These are phyloP conservation scores for Lytechinus variegatus DNA, from an alignment of 35 echinoderm and acorn worm species.

Conservation along the genomic window DNA sequence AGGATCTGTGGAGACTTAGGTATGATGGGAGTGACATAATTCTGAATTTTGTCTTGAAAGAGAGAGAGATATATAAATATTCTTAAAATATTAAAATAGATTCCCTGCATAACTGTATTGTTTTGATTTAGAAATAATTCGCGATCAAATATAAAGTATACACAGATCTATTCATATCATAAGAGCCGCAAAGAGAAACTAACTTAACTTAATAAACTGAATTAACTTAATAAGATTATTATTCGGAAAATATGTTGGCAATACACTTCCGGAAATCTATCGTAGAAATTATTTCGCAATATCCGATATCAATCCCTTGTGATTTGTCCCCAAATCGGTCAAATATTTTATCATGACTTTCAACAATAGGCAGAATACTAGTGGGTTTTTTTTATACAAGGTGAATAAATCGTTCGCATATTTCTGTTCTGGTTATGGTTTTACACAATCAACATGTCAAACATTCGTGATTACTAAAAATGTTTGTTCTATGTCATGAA, in stretches of 20 bases:
- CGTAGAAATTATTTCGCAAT: not conserved
- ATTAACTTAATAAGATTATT: too few relatives aligned
- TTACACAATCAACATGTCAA: not conserved
- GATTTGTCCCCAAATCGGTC: not conserved
- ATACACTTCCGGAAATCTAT: not conserved
- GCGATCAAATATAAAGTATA: too few relatives aligned
- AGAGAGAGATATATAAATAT: not conserved
- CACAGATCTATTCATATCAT: too few relatives aligned
- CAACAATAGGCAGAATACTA: not conserved
- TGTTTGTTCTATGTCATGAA: not conserved
- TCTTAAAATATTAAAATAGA: not conserved
- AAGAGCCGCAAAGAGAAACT: too few relatives aligned
- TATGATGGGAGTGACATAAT: not conserved
- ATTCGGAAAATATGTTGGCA: not conserved
- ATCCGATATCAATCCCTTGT: not conserved
- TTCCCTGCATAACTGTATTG: not conserved
- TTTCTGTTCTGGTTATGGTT: not conserved
- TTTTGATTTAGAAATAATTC: too few relatives aligned
- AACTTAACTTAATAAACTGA: too few relatives aligned
- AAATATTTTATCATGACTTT: not conserved
- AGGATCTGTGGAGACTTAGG: not conserved
- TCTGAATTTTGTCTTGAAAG: not conserved
- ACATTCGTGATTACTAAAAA: not conserved
- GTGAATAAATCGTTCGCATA: not conserved
- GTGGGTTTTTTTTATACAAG: not conserved